These are phyloP conservation scores for Horisme vitalbata DNA, from an alignment of 2,888 invertebrate species.

Conservation along the genomic window DNA sequence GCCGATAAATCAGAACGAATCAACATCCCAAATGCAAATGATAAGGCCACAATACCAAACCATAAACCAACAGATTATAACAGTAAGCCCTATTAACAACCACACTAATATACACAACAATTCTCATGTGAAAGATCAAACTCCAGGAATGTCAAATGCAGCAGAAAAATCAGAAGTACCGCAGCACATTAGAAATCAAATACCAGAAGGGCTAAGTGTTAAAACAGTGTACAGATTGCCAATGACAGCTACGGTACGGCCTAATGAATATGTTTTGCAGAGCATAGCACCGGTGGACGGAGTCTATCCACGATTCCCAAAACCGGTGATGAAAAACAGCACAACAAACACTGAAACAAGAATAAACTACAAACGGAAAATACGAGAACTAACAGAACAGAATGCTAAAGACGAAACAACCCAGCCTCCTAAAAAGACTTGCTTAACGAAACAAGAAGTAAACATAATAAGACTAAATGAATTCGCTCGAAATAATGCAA, in stretches of 20 bases:
- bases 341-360: constrained; percentile 13
- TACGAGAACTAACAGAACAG: constrained; percentile 1
- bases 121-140: neutral
- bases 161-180: too few relatives aligned
- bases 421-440: neutral
- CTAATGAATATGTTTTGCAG: constrained; percentile 24
- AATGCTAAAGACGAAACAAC: constrained; percentile 2
- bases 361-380: constrained; percentile 8
- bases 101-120: constrained; percentile 21
- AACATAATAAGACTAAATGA: constrained; percentile 12
- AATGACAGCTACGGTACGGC: constrained; percentile 38
- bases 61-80: constrained; percentile 40
- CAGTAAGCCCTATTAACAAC: constrained; percentile 44
- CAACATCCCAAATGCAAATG: constrained; percentile 13
- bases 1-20: constrained; percentile 2
- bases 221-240: constrained; percentile 35
- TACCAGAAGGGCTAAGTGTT: constrained; percentile 36
- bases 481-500: neutral
- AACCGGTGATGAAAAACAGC: constrained; percentile 10
- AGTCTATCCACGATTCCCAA: constrained; percentile 3
- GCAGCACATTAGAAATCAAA: constrained; percentile 30
- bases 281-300: constrained; percentile 11
- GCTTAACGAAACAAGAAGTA: constrained; percentile 8
- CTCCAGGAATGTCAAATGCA: too few relatives aligned
- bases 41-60: constrained; percentile 23